Percentiles rank a stretch among this genome's conserved stretches.
phyloP scores from a whole-genome alignment of 2,888 invertebrate genomes.

The Chelonus formosanus region DNA sequence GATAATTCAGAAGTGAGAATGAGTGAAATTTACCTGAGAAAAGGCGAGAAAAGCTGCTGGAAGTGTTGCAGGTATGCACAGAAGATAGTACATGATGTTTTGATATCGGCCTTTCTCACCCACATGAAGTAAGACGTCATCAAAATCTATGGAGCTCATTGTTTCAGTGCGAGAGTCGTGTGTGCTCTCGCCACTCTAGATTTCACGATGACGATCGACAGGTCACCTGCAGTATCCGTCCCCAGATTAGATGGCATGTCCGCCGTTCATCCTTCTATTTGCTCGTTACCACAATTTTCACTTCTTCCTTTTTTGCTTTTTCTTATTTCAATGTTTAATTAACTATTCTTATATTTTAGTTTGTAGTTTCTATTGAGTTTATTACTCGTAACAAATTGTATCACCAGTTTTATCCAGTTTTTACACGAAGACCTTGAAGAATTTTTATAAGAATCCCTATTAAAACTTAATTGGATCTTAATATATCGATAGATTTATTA shows the following conservation, averaged over 20 bases:
- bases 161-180: conserved; percentile 44
- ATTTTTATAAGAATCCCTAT: conserved; percentile 12
- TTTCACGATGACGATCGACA: conserved; percentile 32
- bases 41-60: conserved; percentile 75
- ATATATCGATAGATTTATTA: not conserved
- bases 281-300: conserved; percentile 20
- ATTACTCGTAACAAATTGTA: not conserved
- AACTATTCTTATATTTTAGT: not conserved
- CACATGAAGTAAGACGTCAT: conserved; percentile 70
- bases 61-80: conserved; percentile 73
- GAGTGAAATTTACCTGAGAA: conserved; percentile 67
- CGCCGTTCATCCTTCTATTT: conserved; percentile 41
- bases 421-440: conserved; percentile 14
- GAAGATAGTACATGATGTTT: conserved; percentile 70
- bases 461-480: conserved; percentile 18
- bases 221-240: conserved; percentile 32
- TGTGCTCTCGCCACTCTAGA: conserved; percentile 30
- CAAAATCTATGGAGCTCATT: conserved; percentile 68
- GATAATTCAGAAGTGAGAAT: no score
- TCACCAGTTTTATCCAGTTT: not conserved
- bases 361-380: no score
- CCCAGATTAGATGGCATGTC: conserved; percentile 46
- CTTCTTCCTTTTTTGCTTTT: conserved; percentile 7
- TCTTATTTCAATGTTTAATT: not conserved
- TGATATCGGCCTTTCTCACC: conserved; percentile 75